Conservation (phyloP, 2,888 invertebrate genomes). For the Nineta flava region DNA sequence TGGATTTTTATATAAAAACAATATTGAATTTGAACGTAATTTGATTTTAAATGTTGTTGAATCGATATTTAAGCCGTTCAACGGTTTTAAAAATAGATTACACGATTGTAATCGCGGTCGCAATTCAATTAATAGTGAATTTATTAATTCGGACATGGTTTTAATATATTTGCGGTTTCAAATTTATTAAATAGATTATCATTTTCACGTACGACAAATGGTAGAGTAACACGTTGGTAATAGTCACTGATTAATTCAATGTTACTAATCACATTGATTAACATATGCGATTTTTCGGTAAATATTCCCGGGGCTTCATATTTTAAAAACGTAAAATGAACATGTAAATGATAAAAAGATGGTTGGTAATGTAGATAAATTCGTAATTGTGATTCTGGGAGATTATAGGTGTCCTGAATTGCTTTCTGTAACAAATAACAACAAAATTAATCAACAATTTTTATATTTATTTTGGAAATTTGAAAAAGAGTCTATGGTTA, state of each 20-base stretch:
- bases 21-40: slow-evolving; percentile 14
- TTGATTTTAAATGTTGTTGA: slow-evolving; percentile 20
- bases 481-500: neutral
- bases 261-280: slow-evolving; percentile 81
- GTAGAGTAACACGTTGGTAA: slow-evolving; percentile 67
- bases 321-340: slow-evolving; percentile 74
- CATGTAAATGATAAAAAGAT: slow-evolving; percentile 90
- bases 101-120: slow-evolving; percentile 41
- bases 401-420: slow-evolving; percentile 59
- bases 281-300: slow-evolving; percentile 73
- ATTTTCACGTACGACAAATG: slow-evolving; percentile 63
- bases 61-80: slow-evolving; percentile 28
- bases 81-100: slow-evolving; percentile 38
- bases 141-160: slow-evolving; percentile 16
- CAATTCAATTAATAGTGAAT: slow-evolving; percentile 38
- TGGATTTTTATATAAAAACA: slow-evolving; percentile 13
- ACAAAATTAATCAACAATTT: slow-evolving; percentile 17
- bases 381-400: slow-evolving; percentile 54
- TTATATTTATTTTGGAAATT: no score
- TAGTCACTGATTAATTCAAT: slow-evolving; percentile 67
- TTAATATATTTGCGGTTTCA: slow-evolving; percentile 37
- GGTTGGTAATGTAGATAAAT: slow-evolving; percentile 92
- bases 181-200: slow-evolving; percentile 53
- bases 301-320: slow-evolving; percentile 71
- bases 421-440: slow-evolving; percentile 34